Evolutionary conservation across 2,797 vertebrate species (phyloP).

Genomic region (Coluber constrictor): DNA sequence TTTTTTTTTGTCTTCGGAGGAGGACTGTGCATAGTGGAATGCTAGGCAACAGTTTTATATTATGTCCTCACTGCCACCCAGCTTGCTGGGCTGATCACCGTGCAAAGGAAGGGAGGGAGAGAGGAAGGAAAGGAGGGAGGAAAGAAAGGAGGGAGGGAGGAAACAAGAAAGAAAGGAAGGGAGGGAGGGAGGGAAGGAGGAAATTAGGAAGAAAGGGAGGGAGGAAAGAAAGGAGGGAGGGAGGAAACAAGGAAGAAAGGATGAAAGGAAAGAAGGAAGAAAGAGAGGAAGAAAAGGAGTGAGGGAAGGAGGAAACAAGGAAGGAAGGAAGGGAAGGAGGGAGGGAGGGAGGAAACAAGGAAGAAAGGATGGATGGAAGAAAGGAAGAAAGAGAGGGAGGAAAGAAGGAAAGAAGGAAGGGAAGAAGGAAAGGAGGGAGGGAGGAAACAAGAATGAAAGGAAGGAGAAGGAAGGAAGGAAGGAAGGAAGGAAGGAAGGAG

Average conservation of each 20-base stretch:
- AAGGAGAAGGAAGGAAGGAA: too few species aligned
- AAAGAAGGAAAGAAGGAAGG: not conserved
- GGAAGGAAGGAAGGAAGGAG: not conserved
- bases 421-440: too few species aligned
- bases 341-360: too few species aligned
- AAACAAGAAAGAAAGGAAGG: not conserved
- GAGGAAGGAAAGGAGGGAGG: not conserved
- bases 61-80: slow-evolving; percentile 68
- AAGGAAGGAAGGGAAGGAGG: too few species aligned
- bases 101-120: not conserved
- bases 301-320: not conserved
- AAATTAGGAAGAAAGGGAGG: too few species aligned
- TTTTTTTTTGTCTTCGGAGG: slow-evolving; percentile 61
- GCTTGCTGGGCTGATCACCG: slow-evolving; percentile 53
- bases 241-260: not conserved
- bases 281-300: accelerated
- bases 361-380: not conserved
- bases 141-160: too few species aligned
- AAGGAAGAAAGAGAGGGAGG: not conserved
- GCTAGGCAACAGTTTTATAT: slow-evolving; percentile 73
- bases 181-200: accelerated
- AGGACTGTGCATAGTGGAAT: slow-evolving; percentile 68
- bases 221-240: too few species aligned
- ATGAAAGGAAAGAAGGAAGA: too few species aligned
- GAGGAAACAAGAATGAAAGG: too few species aligned